A percentile compares a stretch with the other conserved stretches of the same genome.
phyloP scores from a whole-genome alignment of 2,888 invertebrate genomes.

The Agonopterix arenella region DNA sequence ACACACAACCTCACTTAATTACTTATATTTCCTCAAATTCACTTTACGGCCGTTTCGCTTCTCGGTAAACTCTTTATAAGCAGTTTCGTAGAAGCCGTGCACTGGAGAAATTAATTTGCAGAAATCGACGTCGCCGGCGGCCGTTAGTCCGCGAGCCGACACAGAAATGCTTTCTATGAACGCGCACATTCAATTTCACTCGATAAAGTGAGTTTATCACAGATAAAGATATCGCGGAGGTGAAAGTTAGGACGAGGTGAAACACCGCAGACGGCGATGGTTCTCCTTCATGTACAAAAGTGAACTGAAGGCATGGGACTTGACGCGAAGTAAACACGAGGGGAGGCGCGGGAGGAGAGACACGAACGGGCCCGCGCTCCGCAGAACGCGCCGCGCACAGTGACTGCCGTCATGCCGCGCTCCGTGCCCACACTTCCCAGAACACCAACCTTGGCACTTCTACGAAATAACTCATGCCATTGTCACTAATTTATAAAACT shows the following conservation, averaged over 20 bases:
- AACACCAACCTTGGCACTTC: slow-evolving; percentile 70
- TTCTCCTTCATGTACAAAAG: slow-evolving; percentile 45
- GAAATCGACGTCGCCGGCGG: slow-evolving; percentile 54
- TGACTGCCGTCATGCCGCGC: slow-evolving; percentile 26
- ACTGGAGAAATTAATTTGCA: slow-evolving; percentile 73
- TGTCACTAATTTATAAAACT: slow-evolving; percentile 73
- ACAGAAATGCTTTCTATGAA: slow-evolving; percentile 63
- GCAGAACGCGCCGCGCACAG: slow-evolving; percentile 16
- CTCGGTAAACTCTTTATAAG: slow-evolving; percentile 72
- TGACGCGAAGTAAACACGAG: slow-evolving; percentile 15
- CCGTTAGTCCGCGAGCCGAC: slow-evolving; percentile 49
- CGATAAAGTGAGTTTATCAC: slow-evolving; percentile 58
- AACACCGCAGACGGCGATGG: slow-evolving; percentile 31
- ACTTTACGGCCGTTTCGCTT: slow-evolving; percentile 70
- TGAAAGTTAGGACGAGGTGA: slow-evolving; percentile 61
- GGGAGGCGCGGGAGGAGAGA: slow-evolving; percentile 16
- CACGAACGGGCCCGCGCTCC: slow-evolving; percentile 17
- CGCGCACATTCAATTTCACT: slow-evolving; percentile 71
- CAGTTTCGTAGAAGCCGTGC: slow-evolving; percentile 68
- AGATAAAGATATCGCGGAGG: slow-evolving; percentile 68
- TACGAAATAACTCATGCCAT: slow-evolving; percentile 68
- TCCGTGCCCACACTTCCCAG: slow-evolving; percentile 55
- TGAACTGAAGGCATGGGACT: slow-evolving; percentile 41
- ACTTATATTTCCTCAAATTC: slow-evolving; percentile 71
- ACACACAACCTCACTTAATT: slow-evolving; percentile 67